Evolutionary conservation across 2,888 invertebrate genomes (phyloP), one percentile per base, ranked within the genome.

Genomic region (Tortricodes alternella): DNA sequence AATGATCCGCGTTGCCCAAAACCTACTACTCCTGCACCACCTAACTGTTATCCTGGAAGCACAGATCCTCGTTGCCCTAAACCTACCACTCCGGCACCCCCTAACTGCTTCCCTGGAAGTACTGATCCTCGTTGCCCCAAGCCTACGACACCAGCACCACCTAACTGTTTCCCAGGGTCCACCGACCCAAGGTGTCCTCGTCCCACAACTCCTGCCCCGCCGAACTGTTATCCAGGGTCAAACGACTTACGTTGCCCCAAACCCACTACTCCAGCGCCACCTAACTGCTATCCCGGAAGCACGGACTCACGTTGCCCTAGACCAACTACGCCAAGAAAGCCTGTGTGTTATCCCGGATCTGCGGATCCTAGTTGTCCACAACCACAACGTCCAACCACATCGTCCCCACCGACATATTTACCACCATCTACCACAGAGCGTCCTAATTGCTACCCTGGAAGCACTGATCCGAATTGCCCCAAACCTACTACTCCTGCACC

Each of bases 141-240:
- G 27, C 60, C 63, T 1, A 64, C 65, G 0, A 65, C 66, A 5
- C 61, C 64, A 0, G 38, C 49, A 0, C 56, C 68, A 53, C 58
- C 70, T 11, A 57, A 59, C 1, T 78, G 80, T 15, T 81, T 75
- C 65, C 84, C 85, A n/a, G 83, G 83, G 29, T 70, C 67, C 2
- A 66, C 55, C 0, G 80, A 83, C 60, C 73, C 76, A 0, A 37
- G 62, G 58, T 78, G 65, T 58, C 75, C 65, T 44, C 70, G 65
- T 43, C 62, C 71, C 8, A 67, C 68, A 0, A 66, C 72, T 1
- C 64, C 71, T 2, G 63, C 62, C 0, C 65, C 67, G 52, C 76
- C 74, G 0, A 60, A 62, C 2, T 87, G 85, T 35, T 78, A 67
- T 24, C 82, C 79, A 4, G 80, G 78, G 0, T 70, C 67, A 2